Evolutionary conservation across 2,797 vertebrate species (phyloP).

Genomic region (Smutsia temminckii): DNA sequence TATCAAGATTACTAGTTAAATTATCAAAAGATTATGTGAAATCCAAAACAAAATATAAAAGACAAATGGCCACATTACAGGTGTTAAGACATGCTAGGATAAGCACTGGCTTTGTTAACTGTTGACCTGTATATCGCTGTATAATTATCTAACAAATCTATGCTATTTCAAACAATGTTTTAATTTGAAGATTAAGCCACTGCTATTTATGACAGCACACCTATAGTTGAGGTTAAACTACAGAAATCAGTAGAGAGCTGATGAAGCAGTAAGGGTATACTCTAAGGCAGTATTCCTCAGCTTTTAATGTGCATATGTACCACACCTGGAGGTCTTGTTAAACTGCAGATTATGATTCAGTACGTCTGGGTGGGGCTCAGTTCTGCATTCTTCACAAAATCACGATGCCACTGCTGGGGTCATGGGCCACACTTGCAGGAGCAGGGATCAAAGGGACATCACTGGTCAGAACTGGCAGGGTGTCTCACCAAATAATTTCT

Average conservation of each 20-base stretch:
- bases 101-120: not conserved
- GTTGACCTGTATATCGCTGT: not conserved
- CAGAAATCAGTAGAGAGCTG: not conserved
- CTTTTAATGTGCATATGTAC: not conserved
- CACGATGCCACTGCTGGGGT: not conserved
- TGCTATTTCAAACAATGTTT: slow-evolving; percentile 33
- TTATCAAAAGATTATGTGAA: slow-evolving; percentile 47
- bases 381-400: slow-evolving; percentile 24
- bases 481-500: not conserved
- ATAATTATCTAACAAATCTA: slow-evolving; percentile 27
- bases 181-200: slow-evolving; percentile 23
- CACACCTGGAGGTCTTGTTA: not conserved
- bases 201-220: not conserved
- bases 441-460: not conserved
- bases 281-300: not conserved
- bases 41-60: slow-evolving; percentile 37
- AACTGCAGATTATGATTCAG: not conserved
- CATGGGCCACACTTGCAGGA: not conserved
- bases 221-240: not conserved
- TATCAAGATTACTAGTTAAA: slow-evolving; percentile 21
- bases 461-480: not conserved
- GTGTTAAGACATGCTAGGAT: slow-evolving; percentile 1
- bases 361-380: not conserved
- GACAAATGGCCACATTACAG: not conserved
- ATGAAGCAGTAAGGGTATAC: not conserved